Percentiles rank a stretch among this genome's conserved stretches.
Evolutionary conservation across 2,797 vertebrate species (phyloP).

Genomic region (Gadopsis marmoratus): DNA sequence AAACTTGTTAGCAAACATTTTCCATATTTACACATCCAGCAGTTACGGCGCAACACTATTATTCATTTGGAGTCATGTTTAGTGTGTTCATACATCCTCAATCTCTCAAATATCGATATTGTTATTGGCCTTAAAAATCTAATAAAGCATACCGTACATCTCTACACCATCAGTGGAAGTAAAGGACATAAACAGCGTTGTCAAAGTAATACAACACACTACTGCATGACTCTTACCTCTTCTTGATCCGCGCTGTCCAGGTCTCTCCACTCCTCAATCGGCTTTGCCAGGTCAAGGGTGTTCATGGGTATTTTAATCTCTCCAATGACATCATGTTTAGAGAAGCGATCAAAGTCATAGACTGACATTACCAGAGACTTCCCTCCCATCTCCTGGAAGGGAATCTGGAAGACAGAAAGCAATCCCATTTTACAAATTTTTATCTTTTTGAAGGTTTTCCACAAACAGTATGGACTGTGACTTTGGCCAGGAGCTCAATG

Average conservation of each 20-base stretch:
- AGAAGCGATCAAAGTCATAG: slow-evolving; percentile 98
- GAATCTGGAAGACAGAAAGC: slow-evolving; percentile 86
- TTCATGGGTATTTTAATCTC: slow-evolving; percentile 97
- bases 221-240: slow-evolving; percentile 84
- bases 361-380: slow-evolving; percentile 97
- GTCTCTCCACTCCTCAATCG: slow-evolving; percentile 96
- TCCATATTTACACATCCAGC: too few relatives aligned
- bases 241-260: slow-evolving; percentile 97
- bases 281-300: slow-evolving; percentile 95
- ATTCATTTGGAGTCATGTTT: too few relatives aligned
- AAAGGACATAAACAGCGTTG: neutral
- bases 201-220: neutral
- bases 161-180: neutral
- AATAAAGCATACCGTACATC: neutral
- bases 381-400: slow-evolving; percentile 96
- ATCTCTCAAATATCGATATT: neutral
- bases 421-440: neutral
- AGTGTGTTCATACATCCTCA: neutral
- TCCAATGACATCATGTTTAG: slow-evolving; percentile 97
- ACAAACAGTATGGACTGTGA: slow-evolving; percentile 20
- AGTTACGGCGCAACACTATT: too few relatives aligned
- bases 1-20: too few relatives aligned
- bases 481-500: slow-evolving; percentile 39
- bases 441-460: neutral
- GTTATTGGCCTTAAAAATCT: neutral